Conservation (phyloP, 2,888 invertebrate genomes). For the Ichneumoninae sp. region DNA sequence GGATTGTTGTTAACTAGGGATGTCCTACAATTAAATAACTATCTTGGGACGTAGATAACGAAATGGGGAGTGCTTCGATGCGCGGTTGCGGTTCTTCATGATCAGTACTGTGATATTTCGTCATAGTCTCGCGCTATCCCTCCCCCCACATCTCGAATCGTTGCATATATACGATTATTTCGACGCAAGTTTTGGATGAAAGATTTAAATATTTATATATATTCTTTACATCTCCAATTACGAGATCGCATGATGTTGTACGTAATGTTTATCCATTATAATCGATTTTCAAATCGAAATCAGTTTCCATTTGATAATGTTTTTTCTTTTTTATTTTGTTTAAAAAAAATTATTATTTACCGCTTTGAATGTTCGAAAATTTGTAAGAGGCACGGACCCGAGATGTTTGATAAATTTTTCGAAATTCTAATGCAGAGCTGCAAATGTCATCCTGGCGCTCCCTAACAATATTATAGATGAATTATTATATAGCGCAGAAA, state of each 20-base stretch:
- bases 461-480: conserved; percentile 76
- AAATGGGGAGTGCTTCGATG: conserved; percentile 77
- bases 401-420: conserved; percentile 77
- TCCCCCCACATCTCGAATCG: conserved; percentile 34
- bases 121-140: conserved; percentile 77
- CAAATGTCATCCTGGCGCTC: conserved; percentile 76
- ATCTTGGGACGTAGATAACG: conserved; percentile 75
- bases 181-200: conserved; percentile 15
- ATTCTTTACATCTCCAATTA: conserved; percentile 2
- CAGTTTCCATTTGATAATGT: not conserved
- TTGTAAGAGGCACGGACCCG: conserved; percentile 67
- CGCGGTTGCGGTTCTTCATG: conserved; percentile 76
- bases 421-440: conserved; percentile 74
- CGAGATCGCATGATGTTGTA: not conserved
- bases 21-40: conserved; percentile 74
- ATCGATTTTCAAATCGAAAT: not conserved
- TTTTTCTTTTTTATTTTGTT: conserved; percentile 7
- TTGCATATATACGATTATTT: conserved; percentile 4
- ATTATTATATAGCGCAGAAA: conserved; percentile 73
- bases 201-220: conserved; percentile 2
- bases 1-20: conserved; percentile 82
- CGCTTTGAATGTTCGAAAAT: conserved; percentile 25
- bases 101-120: conserved; percentile 83
- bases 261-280: not conserved
- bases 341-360: conserved; percentile 12